These are phyloP conservation scores for Pampus argenteus DNA, from an alignment of 2,797 vertebrate genomes.

Conservation along the genomic window DNA sequence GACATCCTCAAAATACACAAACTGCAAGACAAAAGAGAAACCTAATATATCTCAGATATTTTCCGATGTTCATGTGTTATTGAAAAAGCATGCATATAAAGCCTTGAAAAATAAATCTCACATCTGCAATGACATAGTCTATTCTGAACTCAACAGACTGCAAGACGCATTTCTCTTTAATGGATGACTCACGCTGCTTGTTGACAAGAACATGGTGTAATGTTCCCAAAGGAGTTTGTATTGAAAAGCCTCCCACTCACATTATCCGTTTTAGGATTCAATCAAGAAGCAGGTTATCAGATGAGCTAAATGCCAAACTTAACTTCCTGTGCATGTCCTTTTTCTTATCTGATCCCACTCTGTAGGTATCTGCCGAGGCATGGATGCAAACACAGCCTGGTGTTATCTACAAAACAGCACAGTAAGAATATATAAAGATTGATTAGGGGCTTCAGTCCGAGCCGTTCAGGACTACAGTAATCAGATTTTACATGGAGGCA, in stretches of 20 bases:
- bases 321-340: neutral
- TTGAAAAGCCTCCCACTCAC: conserved; percentile 66
- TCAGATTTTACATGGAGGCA: conserved; percentile 38
- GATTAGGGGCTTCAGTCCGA: conserved; percentile 31
- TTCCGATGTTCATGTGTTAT: conserved; percentile 6
- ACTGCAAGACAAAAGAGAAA: neutral
- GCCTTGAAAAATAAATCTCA: neutral
- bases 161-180: conserved; percentile 71
- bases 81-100: conserved; percentile 35
- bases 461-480: conserved; percentile 36
- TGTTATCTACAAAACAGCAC: conserved; percentile 17
- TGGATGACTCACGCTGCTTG: conserved; percentile 75
- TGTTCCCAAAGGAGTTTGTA: conserved; percentile 72
- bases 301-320: conserved; percentile 32
- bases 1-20: neutral
- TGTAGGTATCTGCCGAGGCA: conserved; percentile 8
- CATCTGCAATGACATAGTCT: conserved; percentile 39
- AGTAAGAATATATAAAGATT: conserved; percentile 32
- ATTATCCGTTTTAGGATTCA: conserved; percentile 50
- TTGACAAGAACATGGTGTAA: conserved; percentile 76
- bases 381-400: neutral
- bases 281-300: conserved; percentile 50
- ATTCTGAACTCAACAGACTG: conserved; percentile 48
- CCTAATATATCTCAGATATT: neutral
- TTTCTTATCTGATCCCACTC: conserved; percentile 12